A percentile compares a stretch with the other conserved stretches of the same genome.
These are phyloP conservation scores for Aspidoscelis tigris DNA, from an alignment of 2,113 vertebrate species.

Conservation along the genomic window DNA sequence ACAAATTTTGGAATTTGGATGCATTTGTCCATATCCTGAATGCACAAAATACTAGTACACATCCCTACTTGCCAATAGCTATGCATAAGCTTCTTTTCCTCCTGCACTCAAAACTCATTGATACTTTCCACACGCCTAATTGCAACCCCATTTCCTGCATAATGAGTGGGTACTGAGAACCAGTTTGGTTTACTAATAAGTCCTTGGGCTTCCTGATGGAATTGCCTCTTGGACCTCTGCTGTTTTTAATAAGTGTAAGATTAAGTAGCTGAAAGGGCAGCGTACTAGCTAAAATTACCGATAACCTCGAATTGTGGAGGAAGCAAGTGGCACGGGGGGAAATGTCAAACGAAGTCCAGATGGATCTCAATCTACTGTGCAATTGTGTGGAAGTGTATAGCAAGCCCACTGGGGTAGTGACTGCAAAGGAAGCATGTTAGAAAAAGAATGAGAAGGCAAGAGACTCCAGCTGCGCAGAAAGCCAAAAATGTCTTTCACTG, in stretches of 20 bases:
- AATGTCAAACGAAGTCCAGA: not conserved
- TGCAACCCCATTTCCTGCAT: not conserved
- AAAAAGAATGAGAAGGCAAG: not conserved
- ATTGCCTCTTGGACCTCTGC: slow-evolving; percentile 13
- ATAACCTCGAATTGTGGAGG: not conserved
- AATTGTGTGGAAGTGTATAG: not conserved
- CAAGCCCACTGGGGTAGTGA: not conserved
- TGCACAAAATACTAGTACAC: too few species aligned
- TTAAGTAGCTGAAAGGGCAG: not conserved
- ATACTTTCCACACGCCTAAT: not conserved
- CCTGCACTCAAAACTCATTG: not conserved
- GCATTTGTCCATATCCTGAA: too few species aligned
- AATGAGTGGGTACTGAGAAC: slow-evolving; percentile 7
- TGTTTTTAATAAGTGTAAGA: slow-evolving; percentile 16
- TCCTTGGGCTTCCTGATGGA: not conserved
- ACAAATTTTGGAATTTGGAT: too few species aligned
- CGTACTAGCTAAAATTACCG: not conserved
- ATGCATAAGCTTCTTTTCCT: not conserved
- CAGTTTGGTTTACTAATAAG: not conserved
- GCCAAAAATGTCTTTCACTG: not conserved
- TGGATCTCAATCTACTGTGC: not conserved
- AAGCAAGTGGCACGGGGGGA: not conserved
- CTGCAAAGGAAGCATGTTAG: not conserved
- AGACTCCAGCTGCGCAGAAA: not conserved
- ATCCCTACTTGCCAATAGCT: too few species aligned